A percentile compares a stretch with the other conserved stretches of the same genome.
Evolutionary conservation across 2,797 vertebrate species (phyloP).

Genomic region (Gymnoscopelus microlampas): DNA sequence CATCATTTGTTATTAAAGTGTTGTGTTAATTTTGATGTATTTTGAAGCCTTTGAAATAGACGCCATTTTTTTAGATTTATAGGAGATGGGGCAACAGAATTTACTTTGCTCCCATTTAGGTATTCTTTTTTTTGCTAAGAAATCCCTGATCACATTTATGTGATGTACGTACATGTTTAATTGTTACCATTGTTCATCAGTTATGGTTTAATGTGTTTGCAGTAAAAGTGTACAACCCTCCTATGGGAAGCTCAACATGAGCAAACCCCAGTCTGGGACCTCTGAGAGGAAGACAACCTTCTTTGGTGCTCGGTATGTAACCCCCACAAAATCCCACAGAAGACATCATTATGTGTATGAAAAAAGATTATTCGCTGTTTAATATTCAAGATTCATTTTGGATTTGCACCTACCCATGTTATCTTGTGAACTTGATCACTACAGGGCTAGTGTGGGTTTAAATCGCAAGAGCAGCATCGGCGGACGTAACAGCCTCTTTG

Average conservation of each 20-base stretch:
- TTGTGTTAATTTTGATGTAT: too few relatives aligned
- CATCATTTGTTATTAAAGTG: too few relatives aligned
- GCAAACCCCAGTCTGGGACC: constrained; percentile 82
- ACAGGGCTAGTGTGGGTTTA: constrained; percentile 83
- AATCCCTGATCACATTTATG: too few relatives aligned
- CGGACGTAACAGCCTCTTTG: constrained; percentile 82
- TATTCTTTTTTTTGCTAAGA: too few relatives aligned
- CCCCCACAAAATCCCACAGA: neutral
- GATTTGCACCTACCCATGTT: neutral
- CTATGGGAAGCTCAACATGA: constrained; percentile 88
- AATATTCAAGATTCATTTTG: neutral
- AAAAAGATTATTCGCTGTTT: too few relatives aligned
- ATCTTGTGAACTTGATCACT: neutral
- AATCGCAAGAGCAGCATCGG: constrained; percentile 61
- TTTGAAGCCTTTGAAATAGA: too few relatives aligned
- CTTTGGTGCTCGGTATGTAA: constrained; percentile 79
- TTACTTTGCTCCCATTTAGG: too few relatives aligned
- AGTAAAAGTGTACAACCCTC: constrained; percentile 81
- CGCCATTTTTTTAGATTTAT: too few relatives aligned
- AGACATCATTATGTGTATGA: neutral
- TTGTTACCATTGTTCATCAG: neutral
- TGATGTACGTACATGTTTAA: too few relatives aligned
- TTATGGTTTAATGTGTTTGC: constrained; percentile 38
- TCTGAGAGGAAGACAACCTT: constrained; percentile 91
- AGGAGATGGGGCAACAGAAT: too few relatives aligned